These are phyloP conservation scores for Plecturocebus donacophilus DNA, from an alignment of 2,113 vertebrate species.

Conservation along the genomic window DNA sequence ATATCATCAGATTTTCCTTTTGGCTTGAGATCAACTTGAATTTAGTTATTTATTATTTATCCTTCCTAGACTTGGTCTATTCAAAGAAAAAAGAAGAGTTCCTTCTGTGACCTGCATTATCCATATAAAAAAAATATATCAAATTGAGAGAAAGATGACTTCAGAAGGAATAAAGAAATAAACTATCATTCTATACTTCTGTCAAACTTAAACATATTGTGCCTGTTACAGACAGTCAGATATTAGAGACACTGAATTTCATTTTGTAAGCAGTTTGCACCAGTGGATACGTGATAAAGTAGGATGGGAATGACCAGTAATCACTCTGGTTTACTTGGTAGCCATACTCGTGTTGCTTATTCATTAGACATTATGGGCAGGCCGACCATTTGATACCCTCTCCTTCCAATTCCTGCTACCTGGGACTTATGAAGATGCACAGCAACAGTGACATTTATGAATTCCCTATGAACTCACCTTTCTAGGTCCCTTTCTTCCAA, in stretches of 20 bases:
- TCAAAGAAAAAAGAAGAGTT: background rate
- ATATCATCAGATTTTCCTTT: background rate
- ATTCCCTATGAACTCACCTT: background rate
- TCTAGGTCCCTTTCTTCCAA: background rate
- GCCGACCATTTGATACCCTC: rapidly evolving
- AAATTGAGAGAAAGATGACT: background rate
- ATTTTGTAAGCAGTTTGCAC: background rate
- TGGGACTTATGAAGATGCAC: background rate
- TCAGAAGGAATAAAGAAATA: background rate
- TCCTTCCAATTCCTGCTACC: background rate
- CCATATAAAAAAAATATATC: background rate
- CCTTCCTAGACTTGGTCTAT: background rate
- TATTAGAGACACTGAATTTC: background rate
- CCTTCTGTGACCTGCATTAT: background rate
- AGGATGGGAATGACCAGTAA: background rate
- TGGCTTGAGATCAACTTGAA: background rate
- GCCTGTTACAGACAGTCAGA: background rate
- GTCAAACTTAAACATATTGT: background rate
- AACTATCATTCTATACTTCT: background rate
- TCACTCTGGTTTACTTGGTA: background rate
- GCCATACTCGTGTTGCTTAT: background rate
- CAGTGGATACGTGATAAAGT: background rate
- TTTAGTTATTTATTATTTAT: conserved; percentile 34
- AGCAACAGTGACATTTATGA: background rate
- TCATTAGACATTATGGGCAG: background rate